Conservation (phyloP, 2,888 invertebrate genomes). For the Himalopsyche tibetana region DNA sequence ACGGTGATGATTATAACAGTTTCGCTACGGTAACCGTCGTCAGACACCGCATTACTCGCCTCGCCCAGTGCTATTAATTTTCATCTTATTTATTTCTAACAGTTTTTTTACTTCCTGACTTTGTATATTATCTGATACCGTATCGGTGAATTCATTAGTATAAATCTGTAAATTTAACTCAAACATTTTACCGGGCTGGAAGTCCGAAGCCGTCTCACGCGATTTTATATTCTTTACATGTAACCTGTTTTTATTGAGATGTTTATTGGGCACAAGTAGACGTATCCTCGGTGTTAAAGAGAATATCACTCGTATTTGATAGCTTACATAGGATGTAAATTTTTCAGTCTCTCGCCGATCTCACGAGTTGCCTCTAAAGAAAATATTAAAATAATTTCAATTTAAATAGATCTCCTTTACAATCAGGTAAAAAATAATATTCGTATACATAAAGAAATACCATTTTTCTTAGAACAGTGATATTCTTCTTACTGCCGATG, state of each 20-base stretch:
- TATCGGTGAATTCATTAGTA: neutral
- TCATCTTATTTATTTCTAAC: neutral
- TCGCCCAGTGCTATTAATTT: constrained; percentile 23
- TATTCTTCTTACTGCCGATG: no score
- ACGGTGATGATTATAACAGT: neutral
- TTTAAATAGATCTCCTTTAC: no score
- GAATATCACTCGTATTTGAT: no score
- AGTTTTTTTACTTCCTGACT: neutral
- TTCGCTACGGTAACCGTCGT: neutral
- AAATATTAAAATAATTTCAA: no score
- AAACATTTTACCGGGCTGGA: neutral
- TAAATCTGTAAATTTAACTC: neutral
- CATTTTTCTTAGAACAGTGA: no score
- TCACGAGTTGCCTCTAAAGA: no score
- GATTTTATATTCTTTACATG: neutral
- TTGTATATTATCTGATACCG: constrained; percentile 5
- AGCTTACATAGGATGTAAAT: no score
- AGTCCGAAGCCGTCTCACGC: neutral
- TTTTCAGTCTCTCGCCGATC: no score
- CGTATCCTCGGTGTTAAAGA: no score
- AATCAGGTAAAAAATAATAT: no score
- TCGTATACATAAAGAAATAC: no score
- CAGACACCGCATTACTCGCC: neutral
- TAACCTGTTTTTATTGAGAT: neutral
- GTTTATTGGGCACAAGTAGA: neutral